Evolutionary conservation across 2,888 invertebrate genomes (phyloP), one percentile per base, ranked within the genome.

Genomic region (Seira sanloemensis): DNA sequence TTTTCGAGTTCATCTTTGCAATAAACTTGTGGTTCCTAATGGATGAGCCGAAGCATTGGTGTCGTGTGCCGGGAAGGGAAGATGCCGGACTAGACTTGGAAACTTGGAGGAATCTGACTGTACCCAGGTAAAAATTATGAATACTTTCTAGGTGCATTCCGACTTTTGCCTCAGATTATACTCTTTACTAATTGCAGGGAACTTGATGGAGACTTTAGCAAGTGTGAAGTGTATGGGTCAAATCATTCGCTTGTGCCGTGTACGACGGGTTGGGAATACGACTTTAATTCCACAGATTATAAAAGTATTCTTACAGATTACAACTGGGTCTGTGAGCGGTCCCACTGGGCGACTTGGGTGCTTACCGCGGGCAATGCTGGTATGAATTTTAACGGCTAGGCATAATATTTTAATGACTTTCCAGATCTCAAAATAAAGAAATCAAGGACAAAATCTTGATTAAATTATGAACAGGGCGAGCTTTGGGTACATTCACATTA

Each of bases 251-350:
- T 24, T 7, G 62, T 86, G 1, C 21, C 93, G 93, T 86, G 85
- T 25, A 46, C 68, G 88, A 89, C 92, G 89, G 93, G 93, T 24
- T 93, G 92, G 92, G 92, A 92, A 84, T 94, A 93, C 90, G 93
- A 93, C 90, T 90, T 89, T 79, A 91, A 91, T 1, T 93, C 93
- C 92, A 93, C 92, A 89, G 90, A 90, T 37, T n/a, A n/a, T n/a
- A 90, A 90, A 84, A 93, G 93, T 16, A 91, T 92, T 76, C 91
- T 92, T 5, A 92, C 92, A 1, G 91, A 92, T 83, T 91, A 93
- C 90, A 89, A 93, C 90, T 94, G 93, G 92, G 93, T 94, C 18
- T 94, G 93, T 89, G 92, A 92, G 46, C 92, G 92, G 89, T 46
- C 66, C 1, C 54, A 88, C 25, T 89, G 84, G 78, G 87, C 87